Conservation (phyloP, 2,797 vertebrate species). For the Pygocentrus nattereri region DNA sequence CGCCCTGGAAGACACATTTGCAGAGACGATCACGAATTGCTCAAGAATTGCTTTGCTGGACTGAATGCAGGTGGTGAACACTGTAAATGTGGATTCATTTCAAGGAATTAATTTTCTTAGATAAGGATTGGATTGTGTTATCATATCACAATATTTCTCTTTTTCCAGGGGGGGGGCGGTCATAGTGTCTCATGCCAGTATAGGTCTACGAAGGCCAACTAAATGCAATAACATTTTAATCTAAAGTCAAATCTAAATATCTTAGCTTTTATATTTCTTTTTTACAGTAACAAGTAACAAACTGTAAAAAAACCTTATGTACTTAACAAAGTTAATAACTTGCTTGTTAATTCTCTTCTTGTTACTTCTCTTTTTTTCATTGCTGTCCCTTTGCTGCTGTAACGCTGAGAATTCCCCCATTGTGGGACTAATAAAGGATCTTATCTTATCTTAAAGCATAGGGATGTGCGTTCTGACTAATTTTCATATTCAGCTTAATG, state of each 20-base stretch:
- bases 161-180: background rate
- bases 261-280: no score
- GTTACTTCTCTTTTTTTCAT: no score
- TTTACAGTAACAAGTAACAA: no score
- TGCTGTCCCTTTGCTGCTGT: no score
- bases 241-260: no score
- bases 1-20: constrained; percentile 10
- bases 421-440: no score
- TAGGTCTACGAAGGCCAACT: background rate
- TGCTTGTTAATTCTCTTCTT: no score
- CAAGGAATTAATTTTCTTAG: background rate
- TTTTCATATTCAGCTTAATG: no score
- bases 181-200: background rate
- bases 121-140: background rate
- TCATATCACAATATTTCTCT: background rate
- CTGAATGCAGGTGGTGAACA: constrained; percentile 23
- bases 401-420: no score
- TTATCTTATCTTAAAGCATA: no score
- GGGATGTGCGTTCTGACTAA: background rate
- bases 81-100: constrained; percentile 7
- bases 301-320: no score
- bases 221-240: background rate
- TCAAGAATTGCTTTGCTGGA: constrained; percentile 1
- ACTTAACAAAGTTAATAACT: no score
- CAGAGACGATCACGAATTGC: constrained; percentile 2